A percentile compares a stretch with the other conserved stretches of the same genome.
Evolutionary conservation across 2,113 vertebrate species (phyloP).

Genomic region (Sander lucioperca): DNA sequence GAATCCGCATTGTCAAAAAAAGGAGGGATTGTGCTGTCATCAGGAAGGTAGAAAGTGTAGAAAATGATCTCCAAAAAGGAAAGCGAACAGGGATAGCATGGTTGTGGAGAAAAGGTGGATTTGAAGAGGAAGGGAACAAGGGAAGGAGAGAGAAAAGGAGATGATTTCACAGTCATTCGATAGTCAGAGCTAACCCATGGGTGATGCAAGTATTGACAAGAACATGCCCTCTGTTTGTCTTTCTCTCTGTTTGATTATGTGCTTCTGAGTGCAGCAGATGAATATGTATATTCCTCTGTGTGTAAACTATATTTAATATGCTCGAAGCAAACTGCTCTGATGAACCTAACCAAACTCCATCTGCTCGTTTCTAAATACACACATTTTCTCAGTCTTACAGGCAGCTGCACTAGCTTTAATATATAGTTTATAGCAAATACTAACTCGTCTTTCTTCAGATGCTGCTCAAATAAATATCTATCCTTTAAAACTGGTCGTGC

Average conservation of each 20-base stretch:
- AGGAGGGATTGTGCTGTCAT: conserved; percentile 33
- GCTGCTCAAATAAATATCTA: conserved; percentile 47
- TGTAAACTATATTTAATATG: conserved; percentile 66
- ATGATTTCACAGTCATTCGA: conserved; percentile 50
- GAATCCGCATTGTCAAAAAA: conserved; percentile 30
- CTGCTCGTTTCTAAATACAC: conserved; percentile 59
- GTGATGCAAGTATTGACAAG: conserved; percentile 51
- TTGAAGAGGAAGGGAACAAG: conserved; percentile 32
- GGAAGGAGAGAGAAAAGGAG: conserved; percentile 50
- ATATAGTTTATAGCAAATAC: conserved; percentile 11
- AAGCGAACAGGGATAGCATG: conserved; percentile 9
- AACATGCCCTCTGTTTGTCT: conserved; percentile 55
- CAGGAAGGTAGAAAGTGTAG: conserved; percentile 11
- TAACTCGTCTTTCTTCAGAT: conserved; percentile 36
- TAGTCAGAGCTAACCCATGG: conserved; percentile 55
- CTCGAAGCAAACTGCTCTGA: conserved; percentile 67
- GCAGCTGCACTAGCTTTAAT: conserved; percentile 14
- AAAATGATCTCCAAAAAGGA: conserved; percentile 23
- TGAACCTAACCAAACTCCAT: conserved; percentile 71
- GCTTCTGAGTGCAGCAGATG: conserved; percentile 53
- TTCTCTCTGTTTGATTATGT: conserved; percentile 59
- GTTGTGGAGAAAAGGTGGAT: conserved; percentile 31
- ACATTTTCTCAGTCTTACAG: conserved; percentile 18
- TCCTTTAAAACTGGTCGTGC: conserved; percentile 33
- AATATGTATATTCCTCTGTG: conserved; percentile 72